Base-by-base conservation (phyloP, 2,113 vertebrate genomes). In the Leucoraja erinaceus region DNA sequence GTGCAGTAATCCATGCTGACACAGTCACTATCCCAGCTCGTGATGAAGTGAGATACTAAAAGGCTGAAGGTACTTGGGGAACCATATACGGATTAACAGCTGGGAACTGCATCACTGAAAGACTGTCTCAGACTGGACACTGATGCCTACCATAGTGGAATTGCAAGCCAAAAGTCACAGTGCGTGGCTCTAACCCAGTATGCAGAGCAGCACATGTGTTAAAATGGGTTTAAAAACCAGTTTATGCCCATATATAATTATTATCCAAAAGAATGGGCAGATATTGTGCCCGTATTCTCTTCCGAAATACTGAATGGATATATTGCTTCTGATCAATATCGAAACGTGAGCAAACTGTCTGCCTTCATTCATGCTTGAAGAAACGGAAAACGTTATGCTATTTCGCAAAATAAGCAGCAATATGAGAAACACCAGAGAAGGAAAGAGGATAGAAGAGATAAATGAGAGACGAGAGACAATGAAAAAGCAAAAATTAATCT, bases 81-180 rank as follows among this genome's bases (percentile, higher is more conserved):
- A 86, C 81, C 4, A 86, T n/a, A n/a, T 86, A 61, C 81, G 12
- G 81, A 61, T 86, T 86, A n/a, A 86, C 56, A 86, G 56, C 56
- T 86, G 28, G 83, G 83, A n/a, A 86, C n/a, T 31, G 25, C 83
- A 86, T 59, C 54, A 59, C 20, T 25, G 1, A 10, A 59, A 22
- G 54, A 28, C 79, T 28, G 22, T 22, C 54, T 7, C 22, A 10
- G 79, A 4, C 79, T 83, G 79, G 22, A 59, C 10, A 59, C 20
- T 12, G 54, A 10, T 83, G 79, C 79, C 79, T 10, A 59, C 54
- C 79, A 83, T 59, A 11, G 9, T 83, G 16, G 56, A 86, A 61
- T n/a, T 10, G 83, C 83, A 63, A 11, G 54, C 83, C 83, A 86
- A 63, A 77, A 77, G n/a, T 77, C 75, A 33, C n/a, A 33, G 75